Evolutionary conservation across 2,888 invertebrate genomes (phyloP), one percentile per base, ranked within the genome.

Genomic region (Agriopis aurantiaria): DNA sequence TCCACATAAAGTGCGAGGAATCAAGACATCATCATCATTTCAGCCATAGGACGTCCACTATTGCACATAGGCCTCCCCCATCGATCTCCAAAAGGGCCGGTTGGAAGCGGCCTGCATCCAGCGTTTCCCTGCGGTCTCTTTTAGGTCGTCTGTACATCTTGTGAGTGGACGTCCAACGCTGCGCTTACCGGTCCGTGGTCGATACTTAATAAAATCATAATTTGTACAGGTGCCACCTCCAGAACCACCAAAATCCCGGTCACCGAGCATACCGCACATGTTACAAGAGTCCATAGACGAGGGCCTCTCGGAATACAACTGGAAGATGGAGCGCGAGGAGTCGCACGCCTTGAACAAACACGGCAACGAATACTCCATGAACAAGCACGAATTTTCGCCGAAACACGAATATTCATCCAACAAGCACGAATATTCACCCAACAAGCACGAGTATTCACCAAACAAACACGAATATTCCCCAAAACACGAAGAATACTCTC

Each of bases 171-270:
- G 17, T 23, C 17, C 17, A 23, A 23, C 17, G 17, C 17, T 23
- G 17, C 17, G 17, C 17, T 23, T 23, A 23, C 17, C 17, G 17
- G 17, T 23, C 17, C 17, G 17, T 23, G 33, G 5, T 4, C 33
- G 33, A 33, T 33, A 33, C 33, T 33, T 33, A 33, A 33, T 40
- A 23, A 0, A 8, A 40, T 4, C 17, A 17, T 46, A 43, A 57
- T 65, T 66, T 58, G 57, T 48, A 59, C 69, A 95, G 95, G 92
- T 96, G 0, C 96, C 96, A 59, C 96, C 96, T 8, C 96, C 96
- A 0, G 96, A 96, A 73, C 96, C 96, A 52, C 96, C 96, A 40
- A 90, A 92, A 73, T 94, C 93, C 5, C 88, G 93, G 0, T 94
- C 93, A 0, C 93, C 93, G 1, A 92, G 92, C 81, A 95, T 89